Conservation (phyloP, 2,113 vertebrate genomes). For the Gadus macrocephalus region DNA sequence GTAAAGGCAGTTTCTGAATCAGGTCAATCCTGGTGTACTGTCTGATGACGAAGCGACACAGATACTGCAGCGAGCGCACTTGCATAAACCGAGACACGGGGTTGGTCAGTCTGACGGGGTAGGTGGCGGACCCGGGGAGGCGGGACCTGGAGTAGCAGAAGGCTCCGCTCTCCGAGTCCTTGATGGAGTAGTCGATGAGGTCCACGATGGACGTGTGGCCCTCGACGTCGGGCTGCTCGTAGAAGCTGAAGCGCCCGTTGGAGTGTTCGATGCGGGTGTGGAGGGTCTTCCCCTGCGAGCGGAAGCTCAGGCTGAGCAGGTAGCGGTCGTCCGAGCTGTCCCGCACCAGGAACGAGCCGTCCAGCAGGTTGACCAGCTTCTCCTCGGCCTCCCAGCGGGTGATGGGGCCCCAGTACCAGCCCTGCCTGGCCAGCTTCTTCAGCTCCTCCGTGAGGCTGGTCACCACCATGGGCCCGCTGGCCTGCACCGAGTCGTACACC, state of each 20-base stretch:
- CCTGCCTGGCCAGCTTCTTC: slow-evolving; percentile 95
- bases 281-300: slow-evolving; percentile 93
- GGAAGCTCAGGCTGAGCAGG: slow-evolving; percentile 95
- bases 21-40: slow-evolving; percentile 98
- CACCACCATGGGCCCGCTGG: slow-evolving; percentile 91
- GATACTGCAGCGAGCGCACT: slow-evolving; percentile 97
- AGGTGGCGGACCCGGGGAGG: slow-evolving; percentile 93
- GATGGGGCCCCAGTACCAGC: slow-evolving; percentile 99
- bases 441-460: slow-evolving; percentile 96
- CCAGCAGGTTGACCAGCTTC: slow-evolving; percentile 87
- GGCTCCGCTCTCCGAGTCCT: slow-evolving; percentile 96
- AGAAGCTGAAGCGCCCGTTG: slow-evolving; percentile 98
- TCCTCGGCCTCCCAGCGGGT: slow-evolving; percentile 98
- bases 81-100: slow-evolving; percentile 98
- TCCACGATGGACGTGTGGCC: slow-evolving; percentile 97
- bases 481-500: slow-evolving; percentile 94
- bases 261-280: slow-evolving; percentile 98
- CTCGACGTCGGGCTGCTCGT: slow-evolving; percentile 96
- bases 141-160: slow-evolving; percentile 98
- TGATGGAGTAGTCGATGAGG: slow-evolving; percentile 94
- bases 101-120: slow-evolving; percentile 94
- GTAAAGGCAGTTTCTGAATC: slow-evolving; percentile 99
- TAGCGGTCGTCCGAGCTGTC: slow-evolving; percentile 97
- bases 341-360: slow-evolving; percentile 93
- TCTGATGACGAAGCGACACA: slow-evolving; percentile 97